Evolutionary conservation across 2,797 vertebrate genomes (phyloP), one percentile per base, ranked within the genome.

Genomic region (Alcedo atthis): DNA sequence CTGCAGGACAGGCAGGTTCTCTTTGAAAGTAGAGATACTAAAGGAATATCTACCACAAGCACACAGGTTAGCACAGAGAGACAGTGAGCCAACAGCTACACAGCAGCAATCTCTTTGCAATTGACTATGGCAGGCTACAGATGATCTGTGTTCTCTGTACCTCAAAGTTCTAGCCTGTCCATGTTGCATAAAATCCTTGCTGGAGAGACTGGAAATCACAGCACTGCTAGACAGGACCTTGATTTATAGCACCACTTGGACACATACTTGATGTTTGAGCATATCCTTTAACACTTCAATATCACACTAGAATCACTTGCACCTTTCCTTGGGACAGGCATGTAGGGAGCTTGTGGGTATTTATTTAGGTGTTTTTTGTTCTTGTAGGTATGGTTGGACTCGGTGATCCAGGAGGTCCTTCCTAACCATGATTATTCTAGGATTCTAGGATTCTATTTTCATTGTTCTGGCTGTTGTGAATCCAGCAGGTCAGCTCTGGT

Each of bases 391-490:
- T 35, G 9, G 35, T 37, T 37, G 37, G 12, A 37, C 37, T 37
- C 11, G 12, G 37, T 37, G 12, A 37, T 37, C 37, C 37, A 37
- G 37, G 37, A 37, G 37, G 37, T 37, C 37, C 37, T 37, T 37
- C 13, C 37, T 12, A 37, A 37, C 37, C 37, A 37, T 37, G 37
- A 37, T 37, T 37, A 37, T 37, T 37, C 5, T 37, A 37, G 37
- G 37, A 37, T 37, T 37, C 37, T 37, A 37, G 37, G 37, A 37
- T 37, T 37, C 12, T 37, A 37, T 37, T 37, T 87, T 63, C 8
- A 16, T 75, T 63, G 2, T 1, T 66, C 69, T 74, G 0, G 0
- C 26, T 28, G 14, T 46, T 83, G 32, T 40, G 45, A 51, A 43
- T 78, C 16, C 68, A 84, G 35, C 40, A 7, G 17, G 28, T 68